Conservation (phyloP, 2,113 vertebrate species). For the Symphodus melops region DNA sequence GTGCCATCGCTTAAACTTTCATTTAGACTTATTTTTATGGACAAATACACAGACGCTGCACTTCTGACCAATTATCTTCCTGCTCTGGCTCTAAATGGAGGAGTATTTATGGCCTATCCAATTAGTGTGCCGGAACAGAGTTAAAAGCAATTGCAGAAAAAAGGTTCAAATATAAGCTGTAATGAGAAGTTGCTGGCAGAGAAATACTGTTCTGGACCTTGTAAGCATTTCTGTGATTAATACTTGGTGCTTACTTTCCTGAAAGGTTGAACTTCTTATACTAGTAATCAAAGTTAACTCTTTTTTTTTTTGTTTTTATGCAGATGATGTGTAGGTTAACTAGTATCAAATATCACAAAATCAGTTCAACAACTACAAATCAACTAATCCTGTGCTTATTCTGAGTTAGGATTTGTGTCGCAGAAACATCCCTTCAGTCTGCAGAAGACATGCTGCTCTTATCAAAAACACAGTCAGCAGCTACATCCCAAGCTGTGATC, state of each 20-base stretch:
- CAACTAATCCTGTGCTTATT: too few species aligned
- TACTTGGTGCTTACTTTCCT: neutral
- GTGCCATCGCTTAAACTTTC: slow-evolving; percentile 31
- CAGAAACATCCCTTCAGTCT: too few species aligned
- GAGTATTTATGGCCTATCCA: slow-evolving; percentile 37
- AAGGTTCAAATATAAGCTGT: slow-evolving; percentile 5
- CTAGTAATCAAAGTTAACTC: neutral
- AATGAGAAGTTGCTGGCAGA: slow-evolving; percentile 23
- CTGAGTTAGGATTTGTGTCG: too few species aligned
- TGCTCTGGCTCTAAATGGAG: slow-evolving; percentile 14
- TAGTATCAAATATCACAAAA: too few species aligned
- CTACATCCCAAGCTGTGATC: neutral
- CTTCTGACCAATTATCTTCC: slow-evolving; percentile 54
- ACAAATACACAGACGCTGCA: slow-evolving; percentile 27
- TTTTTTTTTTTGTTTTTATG: neutral
- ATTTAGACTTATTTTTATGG: slow-evolving; percentile 26
- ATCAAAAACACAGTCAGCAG: slow-evolving; percentile 14
- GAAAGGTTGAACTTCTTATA: neutral
- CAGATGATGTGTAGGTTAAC: neutral
- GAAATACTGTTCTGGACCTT: neutral
- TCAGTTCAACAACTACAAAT: too few species aligned
- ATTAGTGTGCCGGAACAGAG: slow-evolving; percentile 49
- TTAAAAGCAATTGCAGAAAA: slow-evolving; percentile 12
- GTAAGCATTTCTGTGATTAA: slow-evolving; percentile 13
- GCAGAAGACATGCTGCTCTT: neutral